phyloP scores from a whole-genome alignment of 1,140 invertebrate genomes.

The Phthorimaea operculella region DNA sequence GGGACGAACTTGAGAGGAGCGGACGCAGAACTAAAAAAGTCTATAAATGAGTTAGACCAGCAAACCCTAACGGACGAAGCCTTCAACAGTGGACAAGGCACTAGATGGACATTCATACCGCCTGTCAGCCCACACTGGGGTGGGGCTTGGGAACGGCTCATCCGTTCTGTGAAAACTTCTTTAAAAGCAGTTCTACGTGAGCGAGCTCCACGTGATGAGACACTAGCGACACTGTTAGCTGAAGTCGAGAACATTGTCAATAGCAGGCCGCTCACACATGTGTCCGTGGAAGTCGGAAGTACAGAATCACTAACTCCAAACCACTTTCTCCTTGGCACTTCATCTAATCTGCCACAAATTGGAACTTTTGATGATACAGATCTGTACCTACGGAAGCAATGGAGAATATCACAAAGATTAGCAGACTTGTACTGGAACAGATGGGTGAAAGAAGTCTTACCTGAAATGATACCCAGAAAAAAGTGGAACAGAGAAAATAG shows the following conservation, averaged over 20 bases:
- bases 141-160: constrained; percentile 2
- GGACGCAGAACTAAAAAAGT: not conserved
- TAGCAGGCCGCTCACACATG: constrained; percentile 17
- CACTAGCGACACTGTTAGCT: constrained; percentile 2
- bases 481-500: too few relatives aligned
- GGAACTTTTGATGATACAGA: not conserved
- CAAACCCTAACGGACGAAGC: not conserved
- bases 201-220: constrained; percentile 3
- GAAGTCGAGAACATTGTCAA: constrained; percentile 20
- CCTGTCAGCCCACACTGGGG: constrained; percentile 4
- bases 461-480: too few relatives aligned
- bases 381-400: not conserved
- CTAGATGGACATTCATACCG: not conserved
- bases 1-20: constrained; percentile 2
- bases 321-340: constrained; percentile 20
- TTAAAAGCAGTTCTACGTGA: not conserved
- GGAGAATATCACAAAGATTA: not conserved
- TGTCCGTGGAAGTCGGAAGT: constrained; percentile 18
- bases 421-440: too few relatives aligned
- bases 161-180: not conserved
- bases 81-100: not conserved
- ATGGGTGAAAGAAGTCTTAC: too few relatives aligned
- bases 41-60: not conserved
- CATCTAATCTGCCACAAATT: not conserved
- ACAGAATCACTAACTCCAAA: constrained; percentile 18